Evolutionary conservation across 23 tunicate genomes (phyloP).

Genomic region (Trididemnum miniatum): DNA sequence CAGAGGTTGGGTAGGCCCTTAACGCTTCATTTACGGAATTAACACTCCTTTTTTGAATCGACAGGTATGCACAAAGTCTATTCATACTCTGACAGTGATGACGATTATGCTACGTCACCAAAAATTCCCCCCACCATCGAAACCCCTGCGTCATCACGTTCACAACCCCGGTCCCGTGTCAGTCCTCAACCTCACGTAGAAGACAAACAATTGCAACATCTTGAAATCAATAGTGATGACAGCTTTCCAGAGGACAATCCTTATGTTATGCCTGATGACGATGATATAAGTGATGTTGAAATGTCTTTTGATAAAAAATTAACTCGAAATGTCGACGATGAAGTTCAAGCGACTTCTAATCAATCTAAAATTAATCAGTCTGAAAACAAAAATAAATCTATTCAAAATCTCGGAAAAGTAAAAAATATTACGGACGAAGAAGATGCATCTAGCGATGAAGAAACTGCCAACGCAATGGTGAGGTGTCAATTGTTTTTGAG

Average conservation of each 20-base stretch:
- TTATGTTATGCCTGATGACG: slow-evolving; percentile 10
- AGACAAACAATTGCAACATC: slow-evolving; percentile 17
- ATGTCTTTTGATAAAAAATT: background rate
- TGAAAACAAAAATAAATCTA: background rate
- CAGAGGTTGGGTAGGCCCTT: too few relatives aligned
- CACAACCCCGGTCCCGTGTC: background rate
- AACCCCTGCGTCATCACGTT: background rate
- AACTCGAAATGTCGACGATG: background rate
- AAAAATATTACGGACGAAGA: too few relatives aligned
- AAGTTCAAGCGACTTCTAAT: too few relatives aligned
- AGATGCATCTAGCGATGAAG: slow-evolving; percentile 36
- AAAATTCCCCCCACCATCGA: background rate
- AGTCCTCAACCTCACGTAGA: slow-evolving; percentile 9
- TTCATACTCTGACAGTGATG: slow-evolving; percentile 64
- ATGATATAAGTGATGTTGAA: slow-evolving; percentile 13
- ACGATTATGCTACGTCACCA: slow-evolving; percentile 36
- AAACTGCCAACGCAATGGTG: background rate
- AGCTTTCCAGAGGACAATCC: slow-evolving; percentile 13
- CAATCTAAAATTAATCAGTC: too few relatives aligned
- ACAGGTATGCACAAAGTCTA: slow-evolving; percentile 39
- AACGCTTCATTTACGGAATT: too few relatives aligned
- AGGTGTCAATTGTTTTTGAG: background rate
- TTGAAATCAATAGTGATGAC: slow-evolving; percentile 26
- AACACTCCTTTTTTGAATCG: background rate
- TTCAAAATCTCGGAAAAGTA: background rate